Base-by-base conservation (phyloP, 2,113 vertebrate species). In the Forbesichthys papilliferus region DNA sequence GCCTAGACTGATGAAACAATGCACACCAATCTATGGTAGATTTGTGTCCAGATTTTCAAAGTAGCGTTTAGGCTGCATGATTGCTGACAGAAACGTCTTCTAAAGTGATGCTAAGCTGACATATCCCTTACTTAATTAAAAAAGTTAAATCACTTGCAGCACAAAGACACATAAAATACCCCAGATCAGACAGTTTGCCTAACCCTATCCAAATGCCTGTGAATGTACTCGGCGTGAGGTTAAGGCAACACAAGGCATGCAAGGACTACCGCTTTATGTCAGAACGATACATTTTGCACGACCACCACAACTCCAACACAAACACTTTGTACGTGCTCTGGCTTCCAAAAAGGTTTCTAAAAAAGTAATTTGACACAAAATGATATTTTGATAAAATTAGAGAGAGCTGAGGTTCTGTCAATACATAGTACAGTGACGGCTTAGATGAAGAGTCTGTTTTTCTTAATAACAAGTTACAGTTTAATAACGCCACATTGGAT, bases 71-170 rank as follows among this genome's bases (percentile, higher is more conserved):
- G 68, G 76, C 81, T 70, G 67, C 66, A 61, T 67, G 70, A 11
- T 48, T 70, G 72, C 58, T 42, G 36, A 42, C 59, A 82, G 72
- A 84, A 83, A 6, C 78, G 68, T 80, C 69, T 74, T 73, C 69
- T 80, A 80, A 86, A 83, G 61, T 83, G 80, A 87, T 74, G 79
- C 79, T 80, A 80, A 86, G 81, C 71, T 75, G 79, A 85, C 77
- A 86, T 83, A 88, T 87, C 80, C 71, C 78, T 20, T 20, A 20
- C 20, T 20, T 61, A 61, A 69, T 77, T 70, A 85, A 83, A 82
- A 73, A 73, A 60, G 75, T 78, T 20, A 20, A 20, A 20, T 20
- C 20, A 20, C 20, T 20, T 71, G 56, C 60, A 82, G 73, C 77
- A 82, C 57, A 20, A 14, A 78, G 67, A 77, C 53, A 57, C 53